Conservation (phyloP, 2,888 invertebrate genomes). For the Minunthozetes semirufus region DNA sequence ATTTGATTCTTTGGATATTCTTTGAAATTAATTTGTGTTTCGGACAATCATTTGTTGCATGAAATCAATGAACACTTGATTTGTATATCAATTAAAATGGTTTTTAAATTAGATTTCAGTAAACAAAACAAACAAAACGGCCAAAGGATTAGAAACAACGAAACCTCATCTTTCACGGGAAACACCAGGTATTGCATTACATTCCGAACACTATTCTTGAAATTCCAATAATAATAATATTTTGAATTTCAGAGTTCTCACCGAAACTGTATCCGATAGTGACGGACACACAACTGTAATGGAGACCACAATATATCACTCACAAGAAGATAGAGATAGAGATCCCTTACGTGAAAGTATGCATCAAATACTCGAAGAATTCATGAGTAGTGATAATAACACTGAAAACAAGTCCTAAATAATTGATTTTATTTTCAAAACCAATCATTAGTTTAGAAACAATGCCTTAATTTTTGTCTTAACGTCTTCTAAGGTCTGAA, state of each 20-base stretch:
- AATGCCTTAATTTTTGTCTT: conserved; percentile 13
- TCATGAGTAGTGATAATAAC: not conserved
- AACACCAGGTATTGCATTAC: not conserved
- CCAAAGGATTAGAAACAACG: not conserved
- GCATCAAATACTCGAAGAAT: conserved; percentile 12
- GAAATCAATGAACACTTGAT: not conserved
- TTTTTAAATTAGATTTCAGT: conserved; percentile 10
- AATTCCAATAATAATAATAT: not conserved
- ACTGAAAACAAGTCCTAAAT: not conserved
- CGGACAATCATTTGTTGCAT: not conserved
- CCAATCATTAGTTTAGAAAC: not conserved
- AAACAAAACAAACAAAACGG: not conserved
- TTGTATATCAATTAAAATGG: not conserved
- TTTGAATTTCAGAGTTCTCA: conserved; percentile 1
- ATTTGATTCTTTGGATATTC: conserved; percentile 5
- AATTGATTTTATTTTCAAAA: not conserved
- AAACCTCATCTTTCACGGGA: not conserved
- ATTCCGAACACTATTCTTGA: not conserved
- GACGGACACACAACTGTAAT: conserved; percentile 33
- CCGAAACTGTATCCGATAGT: conserved; percentile 32
- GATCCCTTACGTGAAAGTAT: conserved; percentile 19
- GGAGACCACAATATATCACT: conserved; percentile 31
- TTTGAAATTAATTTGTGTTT: not conserved
- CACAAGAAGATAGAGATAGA: not conserved
- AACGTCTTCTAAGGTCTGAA: not conserved